Conservation (phyloP, 2,888 invertebrate species). For the Macropis europaea region DNA sequence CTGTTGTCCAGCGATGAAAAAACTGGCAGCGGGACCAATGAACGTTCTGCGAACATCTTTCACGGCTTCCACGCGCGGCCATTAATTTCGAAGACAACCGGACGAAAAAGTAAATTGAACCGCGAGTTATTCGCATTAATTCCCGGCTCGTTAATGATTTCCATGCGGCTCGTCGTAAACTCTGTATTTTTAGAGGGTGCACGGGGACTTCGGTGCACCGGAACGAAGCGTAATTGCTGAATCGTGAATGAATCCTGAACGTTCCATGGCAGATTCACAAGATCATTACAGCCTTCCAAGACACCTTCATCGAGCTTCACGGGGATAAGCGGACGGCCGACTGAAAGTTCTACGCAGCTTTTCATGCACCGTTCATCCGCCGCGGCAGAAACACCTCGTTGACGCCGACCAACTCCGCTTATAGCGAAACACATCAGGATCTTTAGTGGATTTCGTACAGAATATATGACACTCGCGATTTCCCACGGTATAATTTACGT, state of each 20-base stretch:
- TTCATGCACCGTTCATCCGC: slow-evolving; percentile 28
- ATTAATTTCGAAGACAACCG: slow-evolving; percentile 1
- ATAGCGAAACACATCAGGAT: neutral
- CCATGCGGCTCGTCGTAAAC: slow-evolving; percentile 22
- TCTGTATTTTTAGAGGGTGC: slow-evolving; percentile 14
- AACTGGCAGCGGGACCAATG: no score
- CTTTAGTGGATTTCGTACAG: neutral
- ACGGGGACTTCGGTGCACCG: neutral
- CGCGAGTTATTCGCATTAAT: slow-evolving; percentile 25
- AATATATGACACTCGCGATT: slow-evolving; percentile 1
- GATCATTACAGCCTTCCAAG: slow-evolving; percentile 42
- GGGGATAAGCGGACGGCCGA: slow-evolving; percentile 21
- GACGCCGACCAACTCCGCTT: slow-evolving; percentile 47
- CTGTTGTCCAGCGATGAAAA: neutral
- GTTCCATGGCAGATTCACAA: slow-evolving; percentile 36
- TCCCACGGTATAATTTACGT: neutral
- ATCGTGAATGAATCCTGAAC: slow-evolving; percentile 43
- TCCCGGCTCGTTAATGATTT: slow-evolving; percentile 20
- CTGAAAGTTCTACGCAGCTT: slow-evolving; percentile 21
- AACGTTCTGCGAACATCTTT: no score
- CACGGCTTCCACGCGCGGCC: neutral
- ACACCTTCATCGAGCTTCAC: slow-evolving; percentile 41
- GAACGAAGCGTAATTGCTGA: slow-evolving; percentile 32
- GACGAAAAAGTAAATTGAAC: slow-evolving; percentile 17
- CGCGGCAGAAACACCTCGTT: slow-evolving; percentile 47